Evolutionary conservation across 1,140 invertebrate species (phyloP), one percentile per base, ranked within the genome.

Genomic region (Musca domestica): DNA sequence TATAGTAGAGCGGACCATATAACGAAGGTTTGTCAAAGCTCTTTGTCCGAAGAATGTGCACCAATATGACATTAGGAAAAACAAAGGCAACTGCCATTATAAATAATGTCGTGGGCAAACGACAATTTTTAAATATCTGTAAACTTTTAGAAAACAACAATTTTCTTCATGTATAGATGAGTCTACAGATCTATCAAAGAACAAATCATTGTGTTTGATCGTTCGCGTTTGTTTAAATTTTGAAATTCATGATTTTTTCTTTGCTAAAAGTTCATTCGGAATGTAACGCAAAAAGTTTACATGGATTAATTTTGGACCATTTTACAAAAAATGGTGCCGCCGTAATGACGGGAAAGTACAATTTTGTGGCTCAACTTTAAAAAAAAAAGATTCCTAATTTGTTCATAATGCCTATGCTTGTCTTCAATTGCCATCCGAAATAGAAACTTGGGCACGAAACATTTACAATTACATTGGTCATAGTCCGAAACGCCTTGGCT

Each of bases 361-460:
- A 49, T 49, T 56, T 22, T n/a, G 54, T 56, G 20, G 22, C 22
- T n/a, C 20, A 10, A 10, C n/a, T 15, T 56, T 56, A 23, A n/a
- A 56, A 56, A 56, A 56, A 56, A 56, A 22, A 56, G 15, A 56
- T 56, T n/a, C 54, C 54, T 25, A 56, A 56, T 56, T 56, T 56
- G 25, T 56, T 56, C 25, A 27, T 56, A 15, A n/a, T 56, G 19
- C 54, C 20, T 56, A 56, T 56, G 54, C 54, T 22, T 56, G 54
- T 27, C 15, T n/a, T 7, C 20, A 56, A 19, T 22, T 56, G 20
- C 20, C 54, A 56, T 25, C 22, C 14, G 12, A 10, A 25, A 22
- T 56, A 22, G 54, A 56, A 25, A 56, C 20, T 27, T 56, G 20
- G 25, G 15, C 22, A 12, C 54, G 20, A 23, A 27, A 56, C 10